Evolutionary conservation across 2,888 invertebrate species (phyloP).

Genomic region (Eulithis prunata): DNA sequence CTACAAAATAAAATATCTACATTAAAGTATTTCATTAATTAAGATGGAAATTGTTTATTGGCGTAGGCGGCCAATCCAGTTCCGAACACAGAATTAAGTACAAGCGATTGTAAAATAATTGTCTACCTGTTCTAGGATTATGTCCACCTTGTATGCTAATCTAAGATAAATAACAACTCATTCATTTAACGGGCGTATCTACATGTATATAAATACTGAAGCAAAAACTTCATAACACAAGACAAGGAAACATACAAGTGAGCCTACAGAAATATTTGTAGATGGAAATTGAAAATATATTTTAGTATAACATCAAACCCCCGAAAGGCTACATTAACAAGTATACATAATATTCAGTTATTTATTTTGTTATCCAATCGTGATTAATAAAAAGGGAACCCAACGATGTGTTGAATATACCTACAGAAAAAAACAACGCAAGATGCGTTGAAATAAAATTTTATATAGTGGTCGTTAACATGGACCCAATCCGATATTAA

Average conservation of each 20-base stretch:
- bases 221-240: neutral
- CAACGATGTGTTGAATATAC: constrained; percentile 75
- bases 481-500: constrained; percentile 77
- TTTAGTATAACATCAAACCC: neutral
- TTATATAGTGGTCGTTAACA: constrained; percentile 83
- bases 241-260: no score
- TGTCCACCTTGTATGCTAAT: constrained; percentile 49
- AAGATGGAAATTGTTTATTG: constrained; percentile 64
- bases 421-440: constrained; percentile 60
- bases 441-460: constrained; percentile 80
- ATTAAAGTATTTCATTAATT: constrained; percentile 63
- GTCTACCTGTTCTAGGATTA: constrained; percentile 52
- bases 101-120: constrained; percentile 56
- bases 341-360: constrained; percentile 39
- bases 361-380: constrained; percentile 50
- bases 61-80: constrained; percentile 64
- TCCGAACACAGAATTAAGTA: constrained; percentile 56
- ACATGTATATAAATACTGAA: constrained; percentile 5
- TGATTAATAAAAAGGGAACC: constrained; percentile 77
- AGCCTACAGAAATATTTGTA: no score
- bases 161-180: constrained; percentile 33
- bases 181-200: constrained; percentile 18
- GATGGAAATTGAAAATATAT: no score
- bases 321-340: constrained; percentile 31
- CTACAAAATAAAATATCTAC: constrained; percentile 42